Evolutionary conservation across 2,113 vertebrate genomes (phyloP), one percentile per base, ranked within the genome.

Genomic region (Leuciscus idus): DNA sequence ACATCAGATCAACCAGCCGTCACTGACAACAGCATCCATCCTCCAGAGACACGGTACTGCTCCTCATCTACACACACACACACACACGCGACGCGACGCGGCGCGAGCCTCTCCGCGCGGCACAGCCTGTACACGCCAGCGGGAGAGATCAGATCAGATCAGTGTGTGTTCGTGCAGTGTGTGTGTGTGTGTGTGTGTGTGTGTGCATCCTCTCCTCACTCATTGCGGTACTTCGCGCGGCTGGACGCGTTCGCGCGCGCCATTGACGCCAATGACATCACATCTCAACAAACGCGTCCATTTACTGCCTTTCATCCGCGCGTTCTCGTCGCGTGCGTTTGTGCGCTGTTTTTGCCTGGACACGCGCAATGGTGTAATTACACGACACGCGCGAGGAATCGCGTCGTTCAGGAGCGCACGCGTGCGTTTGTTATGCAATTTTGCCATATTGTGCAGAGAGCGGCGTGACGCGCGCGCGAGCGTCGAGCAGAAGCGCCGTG

Each of bases 141-240:
- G 23, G 10, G 9, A 26, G 57, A 21, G 30, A 70, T 48, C 26
- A 4, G 50, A 12, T 48, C 3, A 17, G 5, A 15, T 33, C 23
- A 46, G 78, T n/a, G 62, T 59, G 52, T 68, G 86, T 77, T 64
- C 52, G 83, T 30, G 57, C 26, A 26, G 33, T 39, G 68, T 23
- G 8, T 23, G 68, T 23, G 68, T 61, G 72, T 57, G 48, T 21
- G 68, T 33, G 12, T 52, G 74, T 86, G 86, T 89, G 83, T 90
- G 92, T 90, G 83, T 90, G 92, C 82, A 75, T 77, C 86, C 87
- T 91, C 89, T 89, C 82, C 82, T 87, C 90, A 91, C 91, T 88
- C 94, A 92, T 92, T 95, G 94, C 94, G 94, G 94, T 94, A 95
- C 87, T 93, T 92, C 91, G 93, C 92, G 91, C 90, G 89, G 82